Evolutionary conservation across 2,888 invertebrate genomes (phyloP).

Genomic region (Lepidonotus clava): DNA sequence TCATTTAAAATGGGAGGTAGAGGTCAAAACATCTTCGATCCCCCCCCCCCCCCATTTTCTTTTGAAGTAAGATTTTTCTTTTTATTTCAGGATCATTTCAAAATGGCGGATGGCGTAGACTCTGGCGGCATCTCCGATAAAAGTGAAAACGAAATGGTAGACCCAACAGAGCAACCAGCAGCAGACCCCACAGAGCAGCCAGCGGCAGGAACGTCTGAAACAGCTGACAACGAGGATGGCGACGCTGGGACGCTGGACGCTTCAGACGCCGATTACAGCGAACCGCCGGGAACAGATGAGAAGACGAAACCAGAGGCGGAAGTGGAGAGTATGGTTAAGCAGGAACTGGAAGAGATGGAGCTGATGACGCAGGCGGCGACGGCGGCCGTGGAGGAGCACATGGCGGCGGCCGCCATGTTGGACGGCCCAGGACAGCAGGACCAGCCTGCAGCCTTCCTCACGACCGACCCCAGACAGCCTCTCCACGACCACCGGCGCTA

Average conservation of each 20-base stretch:
- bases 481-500: constrained; percentile 13
- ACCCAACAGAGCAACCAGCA: no score
- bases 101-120: no score
- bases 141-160: no score
- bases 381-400: constrained; percentile 21
- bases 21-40: no score
- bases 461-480: not conserved
- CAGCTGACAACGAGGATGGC: not conserved
- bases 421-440: not conserved
- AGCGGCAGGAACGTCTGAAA: no score
- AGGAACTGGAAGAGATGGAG: constrained; percentile 32
- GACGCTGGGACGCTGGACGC: not conserved
- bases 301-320: not conserved
- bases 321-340: not conserved
- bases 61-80: no score
- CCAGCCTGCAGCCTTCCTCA: not conserved
- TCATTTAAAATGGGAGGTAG: no score
- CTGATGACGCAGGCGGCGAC: constrained; percentile 19
- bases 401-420: not conserved
- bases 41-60: no score
- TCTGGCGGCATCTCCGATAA: no score
- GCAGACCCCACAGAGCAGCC: no score
- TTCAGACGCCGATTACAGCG: not conserved
- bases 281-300: not conserved
- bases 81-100: no score